A percentile compares a stretch with the other conserved stretches of the same genome.
These are phyloP conservation scores for Benitochromis conjunctus DNA, from an alignment of 2,113 vertebrate species.

Conservation along the genomic window DNA sequence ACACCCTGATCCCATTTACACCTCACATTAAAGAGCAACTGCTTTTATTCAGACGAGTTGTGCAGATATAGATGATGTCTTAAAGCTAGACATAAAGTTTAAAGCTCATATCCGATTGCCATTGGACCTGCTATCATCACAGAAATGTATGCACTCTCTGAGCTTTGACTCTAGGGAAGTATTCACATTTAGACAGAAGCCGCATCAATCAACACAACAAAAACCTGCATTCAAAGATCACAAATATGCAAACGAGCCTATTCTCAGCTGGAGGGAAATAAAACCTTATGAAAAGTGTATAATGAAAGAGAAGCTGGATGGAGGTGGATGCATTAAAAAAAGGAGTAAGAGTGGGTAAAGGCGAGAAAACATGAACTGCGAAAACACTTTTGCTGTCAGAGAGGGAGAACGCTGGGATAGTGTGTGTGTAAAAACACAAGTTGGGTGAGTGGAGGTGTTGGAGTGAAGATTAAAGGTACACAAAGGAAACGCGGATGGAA, in stretches of 20 bases:
- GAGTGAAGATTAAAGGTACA: background rate
- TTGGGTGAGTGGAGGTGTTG: constrained; percentile 1
- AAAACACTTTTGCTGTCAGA: constrained; percentile 30
- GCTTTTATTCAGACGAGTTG: background rate
- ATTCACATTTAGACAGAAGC: background rate
- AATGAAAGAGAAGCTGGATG: background rate
- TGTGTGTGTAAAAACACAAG: constrained; percentile 11
- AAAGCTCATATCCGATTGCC: background rate
- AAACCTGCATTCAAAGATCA: background rate
- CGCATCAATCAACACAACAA: background rate
- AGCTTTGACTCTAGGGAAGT: background rate
- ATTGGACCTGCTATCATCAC: background rate
- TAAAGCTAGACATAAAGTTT: background rate
- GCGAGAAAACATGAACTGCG: constrained; percentile 4
- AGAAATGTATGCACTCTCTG: background rate
- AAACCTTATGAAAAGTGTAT: constrained; percentile 11
- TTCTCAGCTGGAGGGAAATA: background rate
- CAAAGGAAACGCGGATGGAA: constrained; percentile 2
- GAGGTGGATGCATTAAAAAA: background rate
- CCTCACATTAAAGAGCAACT: background rate
- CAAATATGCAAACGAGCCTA: background rate
- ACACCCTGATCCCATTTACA: background rate
- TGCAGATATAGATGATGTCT: background rate
- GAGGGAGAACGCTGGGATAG: background rate
- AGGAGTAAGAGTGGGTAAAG: background rate